Conservation (phyloP, 53 echinoderm and acorn worm species). For the Arbacia lixula region DNA sequence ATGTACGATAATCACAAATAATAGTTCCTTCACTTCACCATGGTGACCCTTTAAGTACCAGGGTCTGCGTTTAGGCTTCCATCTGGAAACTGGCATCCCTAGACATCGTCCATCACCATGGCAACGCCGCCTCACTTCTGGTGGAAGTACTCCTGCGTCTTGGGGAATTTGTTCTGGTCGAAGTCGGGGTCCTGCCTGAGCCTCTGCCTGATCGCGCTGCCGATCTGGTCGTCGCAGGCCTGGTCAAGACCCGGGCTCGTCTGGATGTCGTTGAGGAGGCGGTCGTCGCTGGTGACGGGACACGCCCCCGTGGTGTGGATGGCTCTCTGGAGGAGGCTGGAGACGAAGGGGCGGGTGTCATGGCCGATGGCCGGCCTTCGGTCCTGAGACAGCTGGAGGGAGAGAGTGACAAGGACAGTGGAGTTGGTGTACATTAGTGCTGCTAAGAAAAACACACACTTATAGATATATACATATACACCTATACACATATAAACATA, state of each 20-base stretch:
- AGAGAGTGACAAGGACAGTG: no score
- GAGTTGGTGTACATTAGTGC: no score
- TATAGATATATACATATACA: no score
- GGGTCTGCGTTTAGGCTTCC: no score
- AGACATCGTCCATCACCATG: no score
- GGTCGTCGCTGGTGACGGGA: constrained; percentile 68
- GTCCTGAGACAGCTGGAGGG: constrained; percentile 88
- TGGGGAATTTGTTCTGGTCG: constrained; percentile 77
- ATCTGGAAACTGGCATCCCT: no score
- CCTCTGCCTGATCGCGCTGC: constrained; percentile 78
- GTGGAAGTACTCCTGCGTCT: constrained; percentile 66
- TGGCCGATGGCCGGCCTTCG: constrained; percentile 67
- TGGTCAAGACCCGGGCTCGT: constrained; percentile 66
- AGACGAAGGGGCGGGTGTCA: constrained; percentile 74
- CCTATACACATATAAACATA: no score
- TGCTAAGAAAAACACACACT: no score
- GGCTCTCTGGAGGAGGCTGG: constrained; percentile 78
- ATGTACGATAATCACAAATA: no score
- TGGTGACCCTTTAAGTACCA: no score
- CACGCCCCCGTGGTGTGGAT: constrained; percentile 69
- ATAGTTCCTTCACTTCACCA: no score
- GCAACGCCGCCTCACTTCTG: constrained; percentile 3
- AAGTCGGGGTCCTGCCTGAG: constrained; percentile 83
- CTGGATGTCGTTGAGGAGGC: constrained; percentile 74
- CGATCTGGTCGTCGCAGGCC: constrained; percentile 91